A percentile compares a stretch with the other conserved stretches of the same genome.
phyloP scores from a whole-genome alignment of 2,888 invertebrate species.

The Eristalinus aeneus region DNA sequence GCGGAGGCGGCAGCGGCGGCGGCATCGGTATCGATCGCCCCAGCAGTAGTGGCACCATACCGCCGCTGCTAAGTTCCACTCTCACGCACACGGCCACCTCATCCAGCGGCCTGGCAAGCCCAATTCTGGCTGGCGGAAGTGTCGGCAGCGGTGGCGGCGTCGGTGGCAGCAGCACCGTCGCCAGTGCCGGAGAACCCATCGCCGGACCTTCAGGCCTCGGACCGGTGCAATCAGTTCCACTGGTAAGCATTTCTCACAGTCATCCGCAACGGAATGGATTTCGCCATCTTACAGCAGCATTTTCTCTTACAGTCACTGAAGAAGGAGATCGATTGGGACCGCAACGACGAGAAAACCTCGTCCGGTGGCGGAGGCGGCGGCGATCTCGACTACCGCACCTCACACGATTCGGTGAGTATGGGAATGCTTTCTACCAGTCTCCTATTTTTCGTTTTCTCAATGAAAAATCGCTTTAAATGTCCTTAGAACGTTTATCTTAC shows the following conservation, averaged over 20 bases:
- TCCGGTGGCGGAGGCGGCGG: slow-evolving; percentile 82
- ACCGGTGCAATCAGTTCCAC: slow-evolving; percentile 93
- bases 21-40: slow-evolving; percentile 72
- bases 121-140: slow-evolving; percentile 73
- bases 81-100: slow-evolving; percentile 73
- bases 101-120: slow-evolving; percentile 75
- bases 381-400: slow-evolving; percentile 90
- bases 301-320: slow-evolving; percentile 87
- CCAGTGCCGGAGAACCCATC: slow-evolving; percentile 72
- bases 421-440: slow-evolving; percentile 28
- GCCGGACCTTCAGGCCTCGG: slow-evolving; percentile 91
- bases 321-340: slow-evolving; percentile 93
- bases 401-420: slow-evolving; percentile 90
- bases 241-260: slow-evolving; percentile 84
- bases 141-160: slow-evolving; percentile 71
- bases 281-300: slow-evolving; percentile 69
- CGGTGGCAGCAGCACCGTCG: slow-evolving; percentile 71
- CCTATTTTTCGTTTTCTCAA: slow-evolving; percentile 55
- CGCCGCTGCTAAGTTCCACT: slow-evolving; percentile 63
- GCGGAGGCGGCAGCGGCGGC: slow-evolving; percentile 72
- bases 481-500: slow-evolving; percentile 59
- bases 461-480: slow-evolving; percentile 67
- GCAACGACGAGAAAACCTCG: slow-evolving; percentile 89
- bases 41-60: slow-evolving; percentile 74
- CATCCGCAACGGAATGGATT: slow-evolving; percentile 54